These are phyloP conservation scores for Cherax destructor DNA, from an alignment of 1,140 invertebrate species.

Conservation along the genomic window DNA sequence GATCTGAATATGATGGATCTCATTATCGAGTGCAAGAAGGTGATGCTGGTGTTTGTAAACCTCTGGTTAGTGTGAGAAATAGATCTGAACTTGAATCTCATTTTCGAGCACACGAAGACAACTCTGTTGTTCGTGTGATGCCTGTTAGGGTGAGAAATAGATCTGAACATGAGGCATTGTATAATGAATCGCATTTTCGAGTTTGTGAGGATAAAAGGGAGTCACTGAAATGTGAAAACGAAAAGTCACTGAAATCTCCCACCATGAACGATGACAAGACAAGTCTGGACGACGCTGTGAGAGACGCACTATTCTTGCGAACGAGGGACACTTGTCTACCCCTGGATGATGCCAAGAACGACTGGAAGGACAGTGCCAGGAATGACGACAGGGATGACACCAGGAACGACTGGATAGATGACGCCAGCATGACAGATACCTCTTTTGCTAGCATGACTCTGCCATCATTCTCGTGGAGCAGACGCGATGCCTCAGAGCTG, in stretches of 20 bases:
- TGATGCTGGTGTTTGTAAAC: neutral
- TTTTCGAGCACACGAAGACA: neutral
- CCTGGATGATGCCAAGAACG: neutral
- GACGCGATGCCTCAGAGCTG: conserved; percentile 54
- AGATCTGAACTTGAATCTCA: neutral
- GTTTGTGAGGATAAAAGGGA: too few relatives aligned
- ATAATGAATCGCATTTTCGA: too few relatives aligned
- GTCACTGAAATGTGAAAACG: too few relatives aligned
- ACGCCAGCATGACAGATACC: conserved; percentile 63
- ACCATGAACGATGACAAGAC: too few relatives aligned
- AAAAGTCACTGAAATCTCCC: too few relatives aligned
- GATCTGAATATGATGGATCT: too few relatives aligned
- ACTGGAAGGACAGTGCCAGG: too few relatives aligned
- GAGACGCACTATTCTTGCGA: neutral
- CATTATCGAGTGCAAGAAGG: neutral
- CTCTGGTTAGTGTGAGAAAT: neutral
- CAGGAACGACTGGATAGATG: conserved; percentile 14
- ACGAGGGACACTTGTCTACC: neutral
- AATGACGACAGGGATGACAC: too few relatives aligned
- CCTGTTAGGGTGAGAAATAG: too few relatives aligned
- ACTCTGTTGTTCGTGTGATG: too few relatives aligned
- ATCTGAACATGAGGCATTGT: too few relatives aligned
- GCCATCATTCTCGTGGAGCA: conserved; percentile 67
- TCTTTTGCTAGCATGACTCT: conserved; percentile 66
- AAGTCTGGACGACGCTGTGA: neutral